These are phyloP conservation scores for Embiotoca jacksoni DNA, from an alignment of 2,113 vertebrate species.

Conservation along the genomic window DNA sequence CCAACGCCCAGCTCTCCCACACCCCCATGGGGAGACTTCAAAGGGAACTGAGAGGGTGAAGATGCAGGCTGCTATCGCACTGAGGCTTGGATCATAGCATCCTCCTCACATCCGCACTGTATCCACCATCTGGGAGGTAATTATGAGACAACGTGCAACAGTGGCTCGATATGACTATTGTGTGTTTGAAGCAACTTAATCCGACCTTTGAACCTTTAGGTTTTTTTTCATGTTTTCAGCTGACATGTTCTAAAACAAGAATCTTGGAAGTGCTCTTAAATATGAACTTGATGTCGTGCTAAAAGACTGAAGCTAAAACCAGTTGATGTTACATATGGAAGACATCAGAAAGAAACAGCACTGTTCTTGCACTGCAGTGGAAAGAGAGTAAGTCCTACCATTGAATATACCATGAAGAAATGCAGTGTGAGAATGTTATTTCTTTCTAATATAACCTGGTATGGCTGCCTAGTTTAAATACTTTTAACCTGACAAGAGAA, in stretches of 20 bases:
- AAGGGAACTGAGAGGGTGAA: slow-evolving; percentile 60
- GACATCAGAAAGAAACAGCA: neutral
- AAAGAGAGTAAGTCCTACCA: neutral
- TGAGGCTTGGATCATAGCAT: slow-evolving; percentile 52
- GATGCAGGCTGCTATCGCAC: slow-evolving; percentile 48
- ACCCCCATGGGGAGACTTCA: slow-evolving; percentile 60
- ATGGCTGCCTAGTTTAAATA: neutral
- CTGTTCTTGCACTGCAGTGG: neutral
- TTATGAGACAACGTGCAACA: slow-evolving; percentile 10
- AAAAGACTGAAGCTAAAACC: neutral
- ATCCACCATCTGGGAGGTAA: slow-evolving; percentile 38
- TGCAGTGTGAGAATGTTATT: neutral
- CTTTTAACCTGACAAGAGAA: neutral
- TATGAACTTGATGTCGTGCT: no score
- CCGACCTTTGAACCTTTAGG: slow-evolving; percentile 7
- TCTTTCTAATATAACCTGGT: neutral
- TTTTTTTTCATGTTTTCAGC: no score
- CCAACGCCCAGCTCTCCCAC: slow-evolving; percentile 51
- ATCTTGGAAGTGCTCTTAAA: no score
- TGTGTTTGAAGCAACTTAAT: neutral
- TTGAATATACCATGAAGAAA: neutral
- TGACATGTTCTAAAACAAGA: no score
- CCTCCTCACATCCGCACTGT: slow-evolving; percentile 21
- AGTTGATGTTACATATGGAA: neutral
- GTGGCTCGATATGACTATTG: neutral